Percentiles rank a stretch among this genome's conserved stretches.
These are phyloP conservation scores for Gymnocheta viridis DNA, from an alignment of 2,888 invertebrate species.

Conservation along the genomic window DNA sequence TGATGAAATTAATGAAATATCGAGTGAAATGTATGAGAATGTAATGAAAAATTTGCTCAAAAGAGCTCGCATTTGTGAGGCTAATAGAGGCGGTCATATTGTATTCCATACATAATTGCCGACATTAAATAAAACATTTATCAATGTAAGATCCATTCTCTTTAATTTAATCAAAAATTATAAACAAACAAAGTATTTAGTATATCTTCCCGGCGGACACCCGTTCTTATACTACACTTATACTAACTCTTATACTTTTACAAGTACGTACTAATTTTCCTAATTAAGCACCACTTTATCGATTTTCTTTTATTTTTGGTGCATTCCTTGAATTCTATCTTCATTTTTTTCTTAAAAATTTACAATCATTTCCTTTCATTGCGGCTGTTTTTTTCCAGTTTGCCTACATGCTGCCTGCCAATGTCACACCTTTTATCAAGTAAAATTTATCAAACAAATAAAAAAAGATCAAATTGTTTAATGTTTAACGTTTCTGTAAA, in stretches of 20 bases:
- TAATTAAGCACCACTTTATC: neutral
- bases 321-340: neutral
- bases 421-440: constrained; percentile 69
- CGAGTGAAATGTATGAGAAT: too few relatives aligned
- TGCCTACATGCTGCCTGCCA: constrained; percentile 46
- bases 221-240: neutral
- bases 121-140: too few relatives aligned
- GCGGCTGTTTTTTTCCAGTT: neutral
- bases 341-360: neutral
- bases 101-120: too few relatives aligned
- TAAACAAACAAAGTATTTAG: too few relatives aligned
- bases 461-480: constrained; percentile 39
- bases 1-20: too few relatives aligned
- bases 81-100: too few relatives aligned
- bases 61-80: too few relatives aligned
- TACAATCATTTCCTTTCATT: neutral
- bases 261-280: neutral
- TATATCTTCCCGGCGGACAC: too few relatives aligned
- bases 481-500: constrained; percentile 34
- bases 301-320: neutral
- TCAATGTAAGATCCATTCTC: too few relatives aligned
- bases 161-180: too few relatives aligned
- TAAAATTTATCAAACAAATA: constrained; percentile 64
- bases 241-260: neutral
- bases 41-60: too few relatives aligned